A percentile compares a stretch with the other conserved stretches of the same genome.
Evolutionary conservation across 2,888 invertebrate species (phyloP).

Genomic region (Phaedon cochleariae): DNA sequence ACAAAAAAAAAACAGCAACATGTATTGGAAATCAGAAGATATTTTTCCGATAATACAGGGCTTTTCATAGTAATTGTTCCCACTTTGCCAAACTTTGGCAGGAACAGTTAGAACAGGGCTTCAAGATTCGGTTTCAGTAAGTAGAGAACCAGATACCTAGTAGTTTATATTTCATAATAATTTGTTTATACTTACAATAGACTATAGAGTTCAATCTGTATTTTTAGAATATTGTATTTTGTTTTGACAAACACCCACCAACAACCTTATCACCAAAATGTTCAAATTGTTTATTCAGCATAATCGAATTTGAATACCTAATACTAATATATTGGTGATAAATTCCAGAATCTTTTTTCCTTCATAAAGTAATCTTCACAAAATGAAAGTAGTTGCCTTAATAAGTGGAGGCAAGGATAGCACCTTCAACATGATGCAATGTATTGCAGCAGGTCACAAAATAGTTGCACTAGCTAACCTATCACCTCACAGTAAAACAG

Average conservation of each 20-base stretch:
- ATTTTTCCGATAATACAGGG: not conserved
- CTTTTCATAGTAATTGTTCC: not conserved
- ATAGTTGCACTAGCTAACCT: slow-evolving; percentile 97
- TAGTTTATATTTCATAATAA: too few relatives aligned
- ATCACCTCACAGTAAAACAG: slow-evolving; percentile 84
- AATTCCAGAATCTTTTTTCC: too few relatives aligned
- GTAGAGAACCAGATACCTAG: too few relatives aligned
- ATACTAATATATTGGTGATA: too few relatives aligned
- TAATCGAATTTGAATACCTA: too few relatives aligned
- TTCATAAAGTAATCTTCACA: not conserved
- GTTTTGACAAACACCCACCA: not conserved
- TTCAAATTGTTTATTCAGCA: not conserved
- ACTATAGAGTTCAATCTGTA: not conserved
- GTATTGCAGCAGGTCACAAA: slow-evolving; percentile 92
- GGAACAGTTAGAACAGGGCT: too few relatives aligned
- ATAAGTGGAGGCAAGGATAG: slow-evolving; percentile 99
- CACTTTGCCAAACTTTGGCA: not conserved
- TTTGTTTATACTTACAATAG: not conserved
- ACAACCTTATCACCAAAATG: not conserved
- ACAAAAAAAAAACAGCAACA: not conserved
- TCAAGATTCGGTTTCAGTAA: too few relatives aligned
- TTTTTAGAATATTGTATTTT: not conserved
- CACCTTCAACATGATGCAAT: slow-evolving; percentile 99
- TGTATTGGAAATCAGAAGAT: not conserved
- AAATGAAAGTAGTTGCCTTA: slow-evolving; percentile 87